phyloP scores from a whole-genome alignment of 2,888 invertebrate species.

The Erannis defoliaria region DNA sequence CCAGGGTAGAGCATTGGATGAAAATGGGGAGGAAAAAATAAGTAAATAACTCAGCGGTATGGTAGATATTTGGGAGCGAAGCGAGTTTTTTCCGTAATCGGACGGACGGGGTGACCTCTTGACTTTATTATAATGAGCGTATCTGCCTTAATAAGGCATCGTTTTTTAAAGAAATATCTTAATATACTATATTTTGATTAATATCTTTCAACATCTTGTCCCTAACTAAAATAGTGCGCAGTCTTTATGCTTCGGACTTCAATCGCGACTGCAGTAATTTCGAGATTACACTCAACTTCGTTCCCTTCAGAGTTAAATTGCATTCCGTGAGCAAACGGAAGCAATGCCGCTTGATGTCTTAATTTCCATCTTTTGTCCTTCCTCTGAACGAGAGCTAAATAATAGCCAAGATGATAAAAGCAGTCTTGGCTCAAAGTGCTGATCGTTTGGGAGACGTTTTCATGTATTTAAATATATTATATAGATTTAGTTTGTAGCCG shows the following conservation, averaged over 20 bases:
- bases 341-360: conserved; percentile 17
- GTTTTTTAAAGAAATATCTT: background rate
- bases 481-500: no score
- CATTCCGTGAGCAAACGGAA: conserved; percentile 20
- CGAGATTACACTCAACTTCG: conserved; percentile 22
- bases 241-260: background rate
- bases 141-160: no score
- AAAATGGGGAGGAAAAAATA: no score
- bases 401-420: background rate
- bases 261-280: conserved; percentile 21
- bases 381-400: conserved; percentile 13
- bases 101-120: no score
- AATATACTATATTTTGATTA: no score
- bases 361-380: conserved; percentile 18
- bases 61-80: no score
- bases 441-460: conserved; percentile 17
- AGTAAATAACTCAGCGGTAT: no score
- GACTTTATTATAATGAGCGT: no score
- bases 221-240: background rate
- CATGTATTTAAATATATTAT: background rate
- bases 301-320: conserved; percentile 15
- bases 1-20: no score
- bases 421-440: conserved; percentile 12
- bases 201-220: background rate
- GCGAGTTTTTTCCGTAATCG: no score